Evolutionary conservation across 2,888 invertebrate species (phyloP), one percentile per base, ranked within the genome.

Genomic region (Brachypalpus laphriformis): DNA sequence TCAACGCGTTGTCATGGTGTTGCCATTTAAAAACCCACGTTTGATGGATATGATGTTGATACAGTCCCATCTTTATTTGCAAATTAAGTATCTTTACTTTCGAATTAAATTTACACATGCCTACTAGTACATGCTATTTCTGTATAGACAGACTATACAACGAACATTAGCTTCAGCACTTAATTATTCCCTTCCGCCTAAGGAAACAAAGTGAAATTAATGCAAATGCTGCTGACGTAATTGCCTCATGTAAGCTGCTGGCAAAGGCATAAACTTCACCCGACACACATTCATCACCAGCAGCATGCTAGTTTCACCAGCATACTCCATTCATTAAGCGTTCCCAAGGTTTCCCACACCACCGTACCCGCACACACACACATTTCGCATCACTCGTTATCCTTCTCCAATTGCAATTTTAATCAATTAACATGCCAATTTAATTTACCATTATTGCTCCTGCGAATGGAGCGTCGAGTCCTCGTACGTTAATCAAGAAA

Each of bases 401-500:
- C 45, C 45, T 63, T 70, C 45, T 47, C 25, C 42, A 63, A 54
- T 77, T 77, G 70, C 61, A 56, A 42, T 56, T 70, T 56, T 45
- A 77, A 77, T 70, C 63, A 77, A 77, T 77, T 77, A 77, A 61
- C 61, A 70, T 70, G 63, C 54, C 77, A 77, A 77, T 77, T 77
- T 54, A 77, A 70, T 77, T 77, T 61, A 34, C 51, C 34, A 61
- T 77, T 56, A 49, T 56, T 56, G 37, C 61, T 70, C 47, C 45
- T 25, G 51, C 6, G 25, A 28, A 40, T 8, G 3, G 20, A 25
- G 25, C 5, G 25, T 25, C 3, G 3, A 4, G 25, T 25, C 9
- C 11, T n/a, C n/a, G n/a, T 6, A 40, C 40, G 40, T 31, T 31
- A 28, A 40, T 16, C 25, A 54, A 25, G 18, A 40, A 9, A 49